Evolutionary conservation across 2,113 vertebrate genomes (phyloP).

Genomic region (Plestiodon gilberti): DNA sequence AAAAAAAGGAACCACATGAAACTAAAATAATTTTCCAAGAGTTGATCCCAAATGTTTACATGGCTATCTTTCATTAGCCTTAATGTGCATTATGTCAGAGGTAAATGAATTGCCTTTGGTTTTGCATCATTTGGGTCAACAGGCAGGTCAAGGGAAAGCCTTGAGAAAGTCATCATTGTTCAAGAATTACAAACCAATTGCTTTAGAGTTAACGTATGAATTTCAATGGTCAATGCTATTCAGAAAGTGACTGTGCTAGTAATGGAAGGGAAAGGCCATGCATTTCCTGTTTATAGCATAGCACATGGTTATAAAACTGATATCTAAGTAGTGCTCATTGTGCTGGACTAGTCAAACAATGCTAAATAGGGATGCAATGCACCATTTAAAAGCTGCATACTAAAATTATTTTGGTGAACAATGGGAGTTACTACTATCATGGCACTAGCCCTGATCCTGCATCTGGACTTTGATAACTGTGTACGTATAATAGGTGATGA

Average conservation of each 20-base stretch:
- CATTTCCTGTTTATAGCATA: not conserved
- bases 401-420: not conserved
- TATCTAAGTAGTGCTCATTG: not conserved
- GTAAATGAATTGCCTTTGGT: slow-evolving; percentile 59
- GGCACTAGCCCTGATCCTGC: not conserved
- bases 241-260: not conserved
- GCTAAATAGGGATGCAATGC: not conserved
- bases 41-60: slow-evolving; percentile 55
- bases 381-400: not conserved
- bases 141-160: slow-evolving; percentile 55
- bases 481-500: no score
- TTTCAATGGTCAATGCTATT: not conserved
- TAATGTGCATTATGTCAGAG: slow-evolving; percentile 30
- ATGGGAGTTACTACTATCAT: not conserved
- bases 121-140: slow-evolving; percentile 60
- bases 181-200: slow-evolving; percentile 5
- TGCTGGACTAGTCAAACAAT: not conserved
- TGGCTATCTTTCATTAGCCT: slow-evolving; percentile 46
- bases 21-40: slow-evolving; percentile 10
- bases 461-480: not conserved
- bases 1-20: slow-evolving; percentile 25
- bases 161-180: slow-evolving; percentile 48
- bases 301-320: not conserved
- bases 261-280: not conserved
- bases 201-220: not conserved